Conservation (phyloP, 2,888 invertebrate species). For the Atrina japonica region DNA sequence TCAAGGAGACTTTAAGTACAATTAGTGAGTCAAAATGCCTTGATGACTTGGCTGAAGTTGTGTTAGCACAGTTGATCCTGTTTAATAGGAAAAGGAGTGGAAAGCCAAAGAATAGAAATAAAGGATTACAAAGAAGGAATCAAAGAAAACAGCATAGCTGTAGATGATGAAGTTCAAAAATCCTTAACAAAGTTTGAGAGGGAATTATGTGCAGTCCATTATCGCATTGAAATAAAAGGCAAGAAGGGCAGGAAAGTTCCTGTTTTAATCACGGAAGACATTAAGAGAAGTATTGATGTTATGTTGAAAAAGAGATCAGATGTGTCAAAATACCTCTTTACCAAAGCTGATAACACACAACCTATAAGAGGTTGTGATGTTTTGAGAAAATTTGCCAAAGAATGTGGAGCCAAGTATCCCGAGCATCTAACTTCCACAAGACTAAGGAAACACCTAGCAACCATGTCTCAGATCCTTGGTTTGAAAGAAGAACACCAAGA, state of each 20-base stretch:
- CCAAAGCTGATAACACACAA: neutral
- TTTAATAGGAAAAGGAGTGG: constrained; percentile 17
- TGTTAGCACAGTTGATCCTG: constrained; percentile 4
- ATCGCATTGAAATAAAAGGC: constrained; percentile 13
- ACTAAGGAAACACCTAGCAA: constrained; percentile 17
- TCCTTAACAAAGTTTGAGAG: constrained; percentile 16
- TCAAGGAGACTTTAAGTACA: neutral
- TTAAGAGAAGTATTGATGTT: constrained; percentile 2
- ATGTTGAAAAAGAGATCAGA: neutral
- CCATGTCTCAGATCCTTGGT: constrained; percentile 7
- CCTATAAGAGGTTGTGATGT: constrained; percentile 5
- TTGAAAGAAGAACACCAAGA: constrained; percentile 19
- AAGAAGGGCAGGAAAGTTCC: constrained; percentile 24
- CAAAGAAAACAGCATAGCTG: neutral
- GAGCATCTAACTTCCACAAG: constrained; percentile 1
- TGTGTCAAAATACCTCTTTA: constrained; percentile 9
- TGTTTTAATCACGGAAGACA: neutral
- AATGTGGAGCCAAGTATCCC: neutral
- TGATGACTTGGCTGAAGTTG: neutral
- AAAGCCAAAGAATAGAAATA: neutral
- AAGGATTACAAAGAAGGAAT: neutral
- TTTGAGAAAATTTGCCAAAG: neutral
- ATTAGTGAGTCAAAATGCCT: neutral
- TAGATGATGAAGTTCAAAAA: neutral
- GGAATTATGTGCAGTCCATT: neutral